phyloP scores from a whole-genome alignment of 2,113 vertebrate genomes.

The Eretmochelys imbricata region DNA sequence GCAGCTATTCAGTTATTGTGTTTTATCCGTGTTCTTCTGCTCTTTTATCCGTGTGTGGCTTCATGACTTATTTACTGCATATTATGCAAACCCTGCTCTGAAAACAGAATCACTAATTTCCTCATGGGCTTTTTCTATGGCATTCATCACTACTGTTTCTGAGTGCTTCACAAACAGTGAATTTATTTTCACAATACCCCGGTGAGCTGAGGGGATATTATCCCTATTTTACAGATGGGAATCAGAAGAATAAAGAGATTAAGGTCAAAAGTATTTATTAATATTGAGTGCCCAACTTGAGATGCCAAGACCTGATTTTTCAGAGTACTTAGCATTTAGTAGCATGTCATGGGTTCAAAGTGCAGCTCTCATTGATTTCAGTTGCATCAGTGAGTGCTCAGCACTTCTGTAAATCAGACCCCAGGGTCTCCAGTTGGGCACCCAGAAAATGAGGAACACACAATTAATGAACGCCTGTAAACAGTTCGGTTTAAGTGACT shows the following conservation, averaged over 20 bases:
- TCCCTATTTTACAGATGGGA: conserved; percentile 14
- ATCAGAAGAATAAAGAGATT: conserved; percentile 10
- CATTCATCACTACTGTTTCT: neutral
- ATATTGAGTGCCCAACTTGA: neutral
- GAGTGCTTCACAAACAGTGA: conserved; percentile 5
- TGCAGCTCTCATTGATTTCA: neutral
- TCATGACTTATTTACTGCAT: neutral
- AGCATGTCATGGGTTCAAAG: neutral
- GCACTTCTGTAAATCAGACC: neutral
- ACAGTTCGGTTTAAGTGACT: neutral
- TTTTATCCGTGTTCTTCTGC: neutral
- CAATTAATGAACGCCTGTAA: neutral
- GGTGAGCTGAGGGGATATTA: neutral
- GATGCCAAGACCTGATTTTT: neutral
- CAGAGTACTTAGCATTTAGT: neutral
- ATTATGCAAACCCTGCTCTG: neutral
- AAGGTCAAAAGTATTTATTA: conserved; percentile 4
- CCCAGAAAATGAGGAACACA: neutral
- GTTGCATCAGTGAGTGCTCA: neutral
- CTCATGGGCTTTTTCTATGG: neutral
- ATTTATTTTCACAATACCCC: conserved; percentile 17
- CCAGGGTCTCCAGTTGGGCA: neutral
- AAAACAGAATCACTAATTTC: conserved; percentile 8
- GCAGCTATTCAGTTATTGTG: neutral
- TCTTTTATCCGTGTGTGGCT: neutral